These are phyloP conservation scores for Amphilophus citrinellus DNA, from an alignment of 2,113 vertebrate species.

Conservation along the genomic window DNA sequence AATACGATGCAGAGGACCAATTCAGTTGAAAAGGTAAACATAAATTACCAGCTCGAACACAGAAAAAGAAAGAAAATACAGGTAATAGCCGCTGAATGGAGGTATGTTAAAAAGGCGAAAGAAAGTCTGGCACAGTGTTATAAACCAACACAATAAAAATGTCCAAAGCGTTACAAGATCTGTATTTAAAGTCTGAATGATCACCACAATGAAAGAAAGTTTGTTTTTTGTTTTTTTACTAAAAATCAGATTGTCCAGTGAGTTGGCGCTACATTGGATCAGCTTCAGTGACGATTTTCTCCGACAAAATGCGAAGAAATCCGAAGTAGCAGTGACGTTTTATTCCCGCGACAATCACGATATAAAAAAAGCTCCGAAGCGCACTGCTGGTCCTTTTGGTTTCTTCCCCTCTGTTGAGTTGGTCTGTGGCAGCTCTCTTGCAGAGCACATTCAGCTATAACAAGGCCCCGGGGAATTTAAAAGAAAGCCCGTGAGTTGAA, in stretches of 20 bases:
- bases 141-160: neutral
- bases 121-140: neutral
- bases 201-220: neutral
- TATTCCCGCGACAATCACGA: constrained; percentile 14
- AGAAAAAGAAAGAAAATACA: neutral
- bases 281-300: neutral
- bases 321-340: constrained; percentile 12
- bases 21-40: neutral
- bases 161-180: neutral
- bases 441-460: neutral
- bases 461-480: rapidly evolving
- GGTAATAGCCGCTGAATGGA: neutral
- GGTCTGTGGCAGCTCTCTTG: rapidly evolving
- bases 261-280: neutral
- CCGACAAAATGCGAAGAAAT: neutral
- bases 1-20: no score
- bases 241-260: neutral
- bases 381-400: rapidly evolving
- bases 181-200: neutral
- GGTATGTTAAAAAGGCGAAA: neutral
- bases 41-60: neutral
- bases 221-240: neutral
- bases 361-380: constrained; percentile 22
- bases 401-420: rapidly evolving
- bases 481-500: neutral